Percentiles rank a stretch among this genome's conserved stretches.
Evolutionary conservation across 2,113 vertebrate species (phyloP).

Genomic region (Montifringilla adamsi): DNA sequence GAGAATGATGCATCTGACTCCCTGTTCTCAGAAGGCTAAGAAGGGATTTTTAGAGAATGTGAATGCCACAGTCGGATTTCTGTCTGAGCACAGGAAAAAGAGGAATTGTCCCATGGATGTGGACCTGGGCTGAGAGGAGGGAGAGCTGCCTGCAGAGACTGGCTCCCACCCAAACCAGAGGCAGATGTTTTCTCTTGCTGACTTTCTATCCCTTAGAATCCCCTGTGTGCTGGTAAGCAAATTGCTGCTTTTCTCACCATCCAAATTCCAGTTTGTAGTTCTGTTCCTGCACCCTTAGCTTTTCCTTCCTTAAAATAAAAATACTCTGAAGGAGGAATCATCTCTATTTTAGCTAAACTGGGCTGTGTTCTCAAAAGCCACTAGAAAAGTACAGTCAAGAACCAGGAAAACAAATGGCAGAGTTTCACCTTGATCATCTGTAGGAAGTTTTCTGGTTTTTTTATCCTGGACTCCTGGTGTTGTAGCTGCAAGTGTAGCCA

Average conservation of each 20-base stretch:
- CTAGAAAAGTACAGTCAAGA: not conserved
- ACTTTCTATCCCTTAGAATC: not conserved
- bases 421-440: not conserved
- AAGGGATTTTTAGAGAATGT: no score
- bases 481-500: not conserved
- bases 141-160: not conserved
- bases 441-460: not conserved
- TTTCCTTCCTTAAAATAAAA: not conserved
- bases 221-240: not conserved
- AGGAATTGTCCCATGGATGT: fast-evolving
- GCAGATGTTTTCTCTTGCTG: not conserved
- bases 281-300: not conserved
- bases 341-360: not conserved
- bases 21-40: no score
- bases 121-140: not conserved
- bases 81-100: not conserved
- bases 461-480: not conserved
- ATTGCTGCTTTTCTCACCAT: not conserved
- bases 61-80: not conserved
- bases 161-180: not conserved
- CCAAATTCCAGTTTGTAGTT: not conserved
- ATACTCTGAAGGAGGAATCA: not conserved
- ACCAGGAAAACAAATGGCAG: not conserved
- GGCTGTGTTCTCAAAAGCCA: not conserved
- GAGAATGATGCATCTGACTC: no score